Evolutionary conservation across 2,113 vertebrate species (phyloP).

Genomic region (Bungarus multicinctus): DNA sequence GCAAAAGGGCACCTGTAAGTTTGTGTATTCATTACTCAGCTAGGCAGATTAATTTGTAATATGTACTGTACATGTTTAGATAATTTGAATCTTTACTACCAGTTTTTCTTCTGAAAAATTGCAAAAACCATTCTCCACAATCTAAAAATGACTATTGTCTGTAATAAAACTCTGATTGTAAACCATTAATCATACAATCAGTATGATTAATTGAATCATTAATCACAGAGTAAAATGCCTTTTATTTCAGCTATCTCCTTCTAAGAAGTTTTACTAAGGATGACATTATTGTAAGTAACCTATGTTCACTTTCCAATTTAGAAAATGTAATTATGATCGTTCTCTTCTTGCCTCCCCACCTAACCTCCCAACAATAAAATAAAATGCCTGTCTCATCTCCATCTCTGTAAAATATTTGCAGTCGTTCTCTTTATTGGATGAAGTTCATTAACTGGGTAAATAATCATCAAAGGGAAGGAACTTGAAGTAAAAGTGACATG

Average conservation of each 20-base stretch:
- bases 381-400: not conserved
- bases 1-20: not conserved
- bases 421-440: not conserved
- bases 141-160: not conserved
- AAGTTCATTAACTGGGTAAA: not conserved
- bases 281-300: conserved; percentile 16
- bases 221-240: conserved; percentile 18
- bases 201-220: conserved; percentile 11
- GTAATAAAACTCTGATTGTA: conserved; percentile 10
- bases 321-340: conserved; percentile 7
- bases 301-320: not conserved
- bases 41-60: not conserved
- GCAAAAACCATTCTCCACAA: not conserved
- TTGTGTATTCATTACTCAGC: not conserved
- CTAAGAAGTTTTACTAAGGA: not conserved
- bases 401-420: not conserved
- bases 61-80: not conserved
- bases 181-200: conserved; percentile 24
- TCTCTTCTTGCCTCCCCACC: not conserved
- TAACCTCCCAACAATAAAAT: not conserved
- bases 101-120: conserved; percentile 5
- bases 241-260: conserved; percentile 7
- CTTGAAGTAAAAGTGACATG: not conserved
- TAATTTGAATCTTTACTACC: not conserved
- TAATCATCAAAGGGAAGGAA: not conserved